Percentiles rank a stretch among this genome's conserved stretches.
These are phyloP conservation scores for Cydia pomonella DNA, from an alignment of 1,140 invertebrate genomes.

Conservation along the genomic window DNA sequence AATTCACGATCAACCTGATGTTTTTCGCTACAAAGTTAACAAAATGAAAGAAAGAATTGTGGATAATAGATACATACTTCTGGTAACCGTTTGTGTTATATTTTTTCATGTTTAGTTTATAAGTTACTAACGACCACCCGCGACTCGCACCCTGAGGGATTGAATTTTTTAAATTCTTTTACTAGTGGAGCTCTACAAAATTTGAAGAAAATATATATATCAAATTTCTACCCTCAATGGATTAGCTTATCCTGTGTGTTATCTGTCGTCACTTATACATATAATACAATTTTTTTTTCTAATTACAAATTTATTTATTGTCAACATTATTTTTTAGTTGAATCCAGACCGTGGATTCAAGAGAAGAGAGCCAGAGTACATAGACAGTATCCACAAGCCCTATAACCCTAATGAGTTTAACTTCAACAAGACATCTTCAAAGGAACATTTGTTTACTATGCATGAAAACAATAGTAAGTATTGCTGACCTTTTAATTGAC, in stretches of 20 bases:
- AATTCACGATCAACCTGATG: conserved; percentile 47
- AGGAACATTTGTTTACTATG: conserved; percentile 81
- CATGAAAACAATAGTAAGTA: conserved; percentile 44
- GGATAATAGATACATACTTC: conserved; percentile 57
- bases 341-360: conserved; percentile 83
- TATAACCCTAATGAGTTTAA: conserved; percentile 85
- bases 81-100: conserved; percentile 42
- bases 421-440: conserved; percentile 83
- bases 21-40: conserved; percentile 66
- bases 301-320: too few species aligned
- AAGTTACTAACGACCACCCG: not conserved
- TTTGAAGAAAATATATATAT: too few species aligned
- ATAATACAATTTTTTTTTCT: too few species aligned
- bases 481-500: too few species aligned
- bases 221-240: too few species aligned
- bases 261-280: too few species aligned
- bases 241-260: too few species aligned
- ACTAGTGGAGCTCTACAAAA: too few species aligned
- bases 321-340: too few species aligned
- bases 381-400: conserved; percentile 81
- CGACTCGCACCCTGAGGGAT: too few species aligned
- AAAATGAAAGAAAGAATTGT: conserved; percentile 54
- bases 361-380: conserved; percentile 83
- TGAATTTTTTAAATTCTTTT: too few species aligned
- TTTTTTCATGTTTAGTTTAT: conserved; percentile 2